phyloP scores from a whole-genome alignment of 2,797 vertebrate species.

The Sebastes iracundus region DNA sequence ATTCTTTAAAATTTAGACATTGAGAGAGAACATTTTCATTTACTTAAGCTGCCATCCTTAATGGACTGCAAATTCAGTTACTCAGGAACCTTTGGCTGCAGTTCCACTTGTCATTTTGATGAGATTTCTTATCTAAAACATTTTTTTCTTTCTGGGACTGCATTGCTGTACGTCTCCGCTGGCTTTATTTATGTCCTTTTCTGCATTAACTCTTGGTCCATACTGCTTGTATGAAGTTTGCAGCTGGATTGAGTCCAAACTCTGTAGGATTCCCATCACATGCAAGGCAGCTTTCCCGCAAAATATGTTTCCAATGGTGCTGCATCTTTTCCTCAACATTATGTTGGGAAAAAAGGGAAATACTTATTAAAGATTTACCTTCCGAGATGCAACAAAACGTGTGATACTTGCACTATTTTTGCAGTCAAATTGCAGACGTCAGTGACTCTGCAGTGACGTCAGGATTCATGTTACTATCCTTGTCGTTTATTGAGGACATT shows the following conservation, averaged over 20 bases:
- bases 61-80: slow-evolving; percentile 57
- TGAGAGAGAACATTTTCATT: slow-evolving; percentile 31
- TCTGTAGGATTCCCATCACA: slow-evolving; percentile 6
- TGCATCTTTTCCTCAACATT: background rate
- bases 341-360: background rate
- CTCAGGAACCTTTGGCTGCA: slow-evolving; percentile 28
- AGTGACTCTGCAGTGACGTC: slow-evolving; percentile 24
- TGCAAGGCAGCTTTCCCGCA: background rate
- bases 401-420: background rate
- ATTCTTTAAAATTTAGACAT: slow-evolving; percentile 27
- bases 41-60: slow-evolving; percentile 46
- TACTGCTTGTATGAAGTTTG: slow-evolving; percentile 4
- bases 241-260: slow-evolving; percentile 22
- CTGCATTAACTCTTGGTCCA: slow-evolving; percentile 2
- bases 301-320: background rate
- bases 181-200: slow-evolving; percentile 15
- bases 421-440: background rate
- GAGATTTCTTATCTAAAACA: slow-evolving; percentile 35
- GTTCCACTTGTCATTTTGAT: slow-evolving; percentile 29
- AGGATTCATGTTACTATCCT: background rate
- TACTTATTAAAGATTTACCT: background rate
- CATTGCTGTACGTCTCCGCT: background rate
- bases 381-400: background rate
- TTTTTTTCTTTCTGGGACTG: background rate
- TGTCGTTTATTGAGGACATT: slow-evolving; percentile 10